These are phyloP conservation scores for Phania funesta DNA, from an alignment of 2,888 invertebrate species.

Conservation along the genomic window DNA sequence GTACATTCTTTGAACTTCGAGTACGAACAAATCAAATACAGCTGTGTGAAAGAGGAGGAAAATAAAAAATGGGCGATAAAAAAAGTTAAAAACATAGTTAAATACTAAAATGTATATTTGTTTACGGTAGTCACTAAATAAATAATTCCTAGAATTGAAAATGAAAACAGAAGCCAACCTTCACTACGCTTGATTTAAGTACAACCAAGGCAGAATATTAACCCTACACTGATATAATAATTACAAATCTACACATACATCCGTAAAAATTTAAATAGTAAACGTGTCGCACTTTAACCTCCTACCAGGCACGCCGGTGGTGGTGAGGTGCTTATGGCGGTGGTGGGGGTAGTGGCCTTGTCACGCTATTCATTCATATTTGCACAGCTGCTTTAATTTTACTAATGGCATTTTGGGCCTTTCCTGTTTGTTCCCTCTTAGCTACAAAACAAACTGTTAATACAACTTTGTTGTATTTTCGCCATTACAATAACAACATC, in stretches of 20 bases:
- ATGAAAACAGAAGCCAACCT: slow-evolving; percentile 14
- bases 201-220: slow-evolving; percentile 37
- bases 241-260: background rate
- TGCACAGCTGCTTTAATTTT: slow-evolving; percentile 64
- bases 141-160: slow-evolving; percentile 55
- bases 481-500: background rate
- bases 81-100: slow-evolving; percentile 42
- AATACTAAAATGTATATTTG: slow-evolving; percentile 57
- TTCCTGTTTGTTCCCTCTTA: slow-evolving; percentile 33
- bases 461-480: background rate
- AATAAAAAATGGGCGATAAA: slow-evolving; percentile 1
- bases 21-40: slow-evolving; percentile 53
- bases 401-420: slow-evolving; percentile 57
- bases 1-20: slow-evolving; percentile 26
- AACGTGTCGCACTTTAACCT: slow-evolving; percentile 24
- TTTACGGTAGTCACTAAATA: slow-evolving; percentile 58
- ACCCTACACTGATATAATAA: slow-evolving; percentile 18
- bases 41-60: slow-evolving; percentile 49
- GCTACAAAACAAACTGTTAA: slow-evolving; percentile 28
- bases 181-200: slow-evolving; percentile 16
- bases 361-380: slow-evolving; percentile 56
- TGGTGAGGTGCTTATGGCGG: slow-evolving; percentile 1
- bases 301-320: slow-evolving; percentile 14
- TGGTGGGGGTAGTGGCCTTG: slow-evolving; percentile 39
- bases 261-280: background rate